Evolutionary conservation across 2,113 vertebrate genomes (phyloP), one percentile per base, ranked within the genome.

Genomic region (Aegotheles bennettii): DNA sequence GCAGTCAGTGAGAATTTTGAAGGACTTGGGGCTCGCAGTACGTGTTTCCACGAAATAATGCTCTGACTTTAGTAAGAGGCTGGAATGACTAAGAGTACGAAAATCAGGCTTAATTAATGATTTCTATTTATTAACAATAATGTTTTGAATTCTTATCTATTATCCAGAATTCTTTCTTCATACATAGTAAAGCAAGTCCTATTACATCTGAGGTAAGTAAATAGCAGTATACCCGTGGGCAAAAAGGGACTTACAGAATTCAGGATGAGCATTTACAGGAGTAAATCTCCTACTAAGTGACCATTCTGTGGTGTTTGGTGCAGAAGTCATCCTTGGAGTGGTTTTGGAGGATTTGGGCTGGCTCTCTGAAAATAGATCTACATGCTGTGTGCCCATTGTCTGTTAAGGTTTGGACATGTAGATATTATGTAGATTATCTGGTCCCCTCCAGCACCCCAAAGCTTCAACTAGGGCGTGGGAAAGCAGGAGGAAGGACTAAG

Each of bases 391-490:
- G 40, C 24, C 19, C 6, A 19, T 13, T 73, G 68, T 3, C 16
- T 25, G 12, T 33, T 47, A 18, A 35, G 13, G 6, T 36, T 73
- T 60, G 60, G 18, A 3, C 9, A n/a, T n/a, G 43, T 45, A 16
- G 18, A 45, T 14, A 17, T 16, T 21, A 20, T 11, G 16, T 28
- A 36, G 20, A 31, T 40, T 59, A 26, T 2, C 0, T 1, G 5
- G 19, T 56, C 26, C 8, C 26, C 13, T 64, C 13, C 23, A 35
- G 18, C 23, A 87, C 14, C 13, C 11, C 14, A 74, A 69, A 85
- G 0, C 19, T 85, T 83, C 45, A 53, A 0, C 7, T 21, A 47
- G 14, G 8, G 1, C 2, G 0, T n/a, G 12, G 29, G 13, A 75
- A 77, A 94, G 11, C 29, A 13, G 8, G 18, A 84, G 67, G 71